These are phyloP conservation scores for Balaeniceps rex DNA, from an alignment of 2,113 vertebrate genomes.

Conservation along the genomic window DNA sequence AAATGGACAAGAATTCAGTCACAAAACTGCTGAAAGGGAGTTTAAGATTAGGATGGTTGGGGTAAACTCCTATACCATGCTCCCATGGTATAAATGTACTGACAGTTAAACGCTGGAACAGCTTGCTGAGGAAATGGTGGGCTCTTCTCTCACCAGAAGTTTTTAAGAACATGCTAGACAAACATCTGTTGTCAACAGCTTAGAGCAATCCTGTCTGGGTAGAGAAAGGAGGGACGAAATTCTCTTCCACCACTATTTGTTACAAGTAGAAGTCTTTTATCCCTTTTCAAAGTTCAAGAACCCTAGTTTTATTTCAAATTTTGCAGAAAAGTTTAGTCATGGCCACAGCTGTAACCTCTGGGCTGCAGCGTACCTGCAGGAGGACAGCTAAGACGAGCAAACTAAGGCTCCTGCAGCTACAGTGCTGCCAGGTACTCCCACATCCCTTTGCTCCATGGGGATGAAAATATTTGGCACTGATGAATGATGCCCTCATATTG, in stretches of 20 bases:
- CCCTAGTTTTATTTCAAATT: background rate
- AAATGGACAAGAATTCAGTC: background rate
- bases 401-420: background rate
- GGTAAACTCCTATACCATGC: background rate
- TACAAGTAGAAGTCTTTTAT: background rate
- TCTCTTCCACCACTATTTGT: background rate
- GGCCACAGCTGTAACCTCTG: background rate
- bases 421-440: background rate
- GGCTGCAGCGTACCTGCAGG: background rate
- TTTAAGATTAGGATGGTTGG: background rate
- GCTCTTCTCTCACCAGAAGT: slow-evolving; percentile 11
- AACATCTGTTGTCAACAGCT: slow-evolving; percentile 47
- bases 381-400: background rate
- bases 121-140: background rate
- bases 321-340: background rate
- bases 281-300: background rate
- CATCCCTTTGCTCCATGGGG: background rate
- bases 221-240: background rate
- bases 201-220: slow-evolving; percentile 38
- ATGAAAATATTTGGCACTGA: background rate
- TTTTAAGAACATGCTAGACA: slow-evolving; percentile 21
- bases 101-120: slow-evolving; percentile 1
- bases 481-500: background rate
- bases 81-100: background rate
- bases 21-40: background rate